Evolutionary conservation across 1,140 invertebrate species (phyloP).

Genomic region (Pissodes strobi): DNA sequence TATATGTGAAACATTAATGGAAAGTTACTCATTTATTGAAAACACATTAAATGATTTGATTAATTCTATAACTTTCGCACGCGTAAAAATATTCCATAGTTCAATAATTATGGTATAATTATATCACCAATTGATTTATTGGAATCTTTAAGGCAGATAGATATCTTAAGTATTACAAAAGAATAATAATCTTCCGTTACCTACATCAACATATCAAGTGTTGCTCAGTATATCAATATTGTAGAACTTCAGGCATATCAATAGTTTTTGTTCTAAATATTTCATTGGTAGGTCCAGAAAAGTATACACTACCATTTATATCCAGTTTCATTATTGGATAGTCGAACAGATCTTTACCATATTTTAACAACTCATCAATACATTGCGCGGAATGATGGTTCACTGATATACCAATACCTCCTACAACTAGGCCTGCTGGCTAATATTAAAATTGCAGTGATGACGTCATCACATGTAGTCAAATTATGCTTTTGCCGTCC

Average conservation of each 20-base stretch:
- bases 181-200: conserved; percentile 18
- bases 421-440: background rate
- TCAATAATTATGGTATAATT: no score
- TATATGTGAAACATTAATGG: conserved; percentile 9
- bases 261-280: conserved; percentile 23
- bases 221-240: conserved; percentile 8
- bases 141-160: background rate
- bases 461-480: no score
- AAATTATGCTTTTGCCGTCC: no score
- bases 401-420: background rate
- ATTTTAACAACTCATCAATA: conserved; percentile 12
- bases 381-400: conserved; percentile 15
- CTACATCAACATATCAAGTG: background rate
- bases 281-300: conserved; percentile 7
- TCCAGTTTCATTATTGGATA: conserved; percentile 16
- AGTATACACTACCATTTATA: conserved; percentile 6
- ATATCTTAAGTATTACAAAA: conserved; percentile 11
- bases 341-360: conserved; percentile 5
- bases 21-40: conserved; percentile 3
- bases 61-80: conserved; percentile 15
- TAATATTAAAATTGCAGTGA: no score
- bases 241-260: conserved; percentile 22
- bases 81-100: conserved; percentile 15
- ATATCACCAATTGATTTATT: conserved; percentile 13
- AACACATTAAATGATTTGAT: conserved; percentile 1